phyloP scores from a whole-genome alignment of 1,140 invertebrate species.

The Brachionus rubens region DNA sequence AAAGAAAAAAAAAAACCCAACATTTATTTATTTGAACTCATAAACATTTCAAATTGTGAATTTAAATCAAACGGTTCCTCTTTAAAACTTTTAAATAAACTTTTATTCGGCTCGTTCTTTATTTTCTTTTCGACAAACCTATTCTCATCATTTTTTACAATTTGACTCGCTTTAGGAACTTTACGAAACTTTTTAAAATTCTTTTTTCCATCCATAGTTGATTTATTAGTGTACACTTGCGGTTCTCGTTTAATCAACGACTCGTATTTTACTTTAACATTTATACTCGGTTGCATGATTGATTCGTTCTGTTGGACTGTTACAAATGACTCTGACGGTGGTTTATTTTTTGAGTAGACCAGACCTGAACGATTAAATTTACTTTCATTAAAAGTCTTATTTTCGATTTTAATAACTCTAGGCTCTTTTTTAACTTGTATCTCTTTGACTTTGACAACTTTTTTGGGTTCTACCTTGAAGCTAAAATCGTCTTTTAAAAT shows the following conservation, averaged over 20 bases:
- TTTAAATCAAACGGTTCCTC: constrained; percentile 21
- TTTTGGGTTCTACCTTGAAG: not conserved
- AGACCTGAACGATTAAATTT: not conserved
- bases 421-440: not conserved
- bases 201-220: not conserved
- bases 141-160: too few species aligned
- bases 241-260: constrained; percentile 55
- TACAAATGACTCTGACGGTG: not conserved
- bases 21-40: constrained; percentile 45
- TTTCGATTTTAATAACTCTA: not conserved
- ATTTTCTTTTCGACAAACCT: not conserved
- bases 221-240: not conserved
- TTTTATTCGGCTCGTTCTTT: not conserved
- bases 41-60: constrained; percentile 41
- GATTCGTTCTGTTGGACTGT: not conserved
- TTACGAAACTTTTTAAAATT: constrained; percentile 44
- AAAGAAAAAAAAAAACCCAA: too few species aligned
- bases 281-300: constrained; percentile 6
- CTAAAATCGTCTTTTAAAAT: not conserved
- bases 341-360: constrained; percentile 9
- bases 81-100: constrained; percentile 41
- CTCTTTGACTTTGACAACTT: not conserved
- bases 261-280: constrained; percentile 57
- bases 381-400: not conserved
- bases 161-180: constrained; percentile 33